Percentiles rank a stretch among this genome's conserved stretches.
phyloP scores from a whole-genome alignment of 2,113 vertebrate species.

The Cynoglossus semilaevis region DNA sequence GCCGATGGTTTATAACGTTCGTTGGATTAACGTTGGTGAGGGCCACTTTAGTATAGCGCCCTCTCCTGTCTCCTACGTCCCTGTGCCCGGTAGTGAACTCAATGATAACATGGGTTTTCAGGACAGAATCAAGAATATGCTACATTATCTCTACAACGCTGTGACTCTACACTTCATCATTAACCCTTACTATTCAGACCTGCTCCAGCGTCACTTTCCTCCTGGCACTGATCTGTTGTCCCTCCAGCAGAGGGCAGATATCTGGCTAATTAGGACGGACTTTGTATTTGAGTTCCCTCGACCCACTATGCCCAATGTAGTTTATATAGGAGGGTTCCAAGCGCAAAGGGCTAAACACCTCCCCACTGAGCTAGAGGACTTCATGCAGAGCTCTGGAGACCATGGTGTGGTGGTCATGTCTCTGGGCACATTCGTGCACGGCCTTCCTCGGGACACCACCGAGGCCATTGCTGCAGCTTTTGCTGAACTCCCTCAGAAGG shows the following conservation, averaged over 20 bases:
- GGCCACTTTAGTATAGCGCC: slow-evolving; percentile 65
- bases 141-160: slow-evolving; percentile 51
- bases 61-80: slow-evolving; percentile 72
- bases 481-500: slow-evolving; percentile 74
- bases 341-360: slow-evolving; percentile 59
- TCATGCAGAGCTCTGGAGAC: slow-evolving; percentile 72
- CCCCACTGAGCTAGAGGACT: slow-evolving; percentile 66
- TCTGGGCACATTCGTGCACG: slow-evolving; percentile 67
- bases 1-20: slow-evolving; percentile 75
- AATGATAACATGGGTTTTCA: slow-evolving; percentile 67
- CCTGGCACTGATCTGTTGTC: slow-evolving; percentile 63
- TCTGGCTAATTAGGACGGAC: slow-evolving; percentile 72
- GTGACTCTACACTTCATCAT: slow-evolving; percentile 48
- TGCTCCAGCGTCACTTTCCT: slow-evolving; percentile 67
- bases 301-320: slow-evolving; percentile 73
- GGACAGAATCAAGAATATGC: slow-evolving; percentile 67
- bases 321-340: slow-evolving; percentile 77
- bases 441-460: slow-evolving; percentile 54
- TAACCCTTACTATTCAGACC: slow-evolving; percentile 55
- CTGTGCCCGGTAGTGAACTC: slow-evolving; percentile 65
- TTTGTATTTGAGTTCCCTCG: slow-evolving; percentile 74
- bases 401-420: slow-evolving; percentile 77
- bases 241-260: slow-evolving; percentile 65
- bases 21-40: slow-evolving; percentile 73
- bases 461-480: slow-evolving; percentile 71